These are phyloP conservation scores for Oncorhynchus nerka DNA, from an alignment of 2,113 vertebrate species.

Conservation along the genomic window DNA sequence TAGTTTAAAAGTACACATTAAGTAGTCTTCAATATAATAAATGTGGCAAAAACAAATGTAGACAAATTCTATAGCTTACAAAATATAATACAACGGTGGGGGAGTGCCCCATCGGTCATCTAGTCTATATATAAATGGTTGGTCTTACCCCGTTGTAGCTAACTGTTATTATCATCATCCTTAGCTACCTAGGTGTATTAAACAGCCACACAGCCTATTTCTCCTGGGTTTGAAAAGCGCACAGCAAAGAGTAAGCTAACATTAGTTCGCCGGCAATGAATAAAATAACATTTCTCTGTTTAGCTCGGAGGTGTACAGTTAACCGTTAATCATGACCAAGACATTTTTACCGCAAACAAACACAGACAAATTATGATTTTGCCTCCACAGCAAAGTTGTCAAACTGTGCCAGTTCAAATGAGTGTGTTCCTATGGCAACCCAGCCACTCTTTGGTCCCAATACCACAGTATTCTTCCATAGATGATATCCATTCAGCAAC, in stretches of 20 bases:
- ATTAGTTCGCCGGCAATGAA: background rate
- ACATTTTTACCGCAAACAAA: background rate
- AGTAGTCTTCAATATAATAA: too few relatives aligned
- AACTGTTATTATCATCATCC: too few relatives aligned
- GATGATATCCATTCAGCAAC: constrained; percentile 73
- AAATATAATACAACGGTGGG: too few relatives aligned
- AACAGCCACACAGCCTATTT: background rate
- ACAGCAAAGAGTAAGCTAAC: background rate
- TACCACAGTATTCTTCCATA: constrained; percentile 80
- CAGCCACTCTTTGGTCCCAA: constrained; percentile 78
- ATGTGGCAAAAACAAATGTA: too few relatives aligned
- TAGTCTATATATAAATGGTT: too few relatives aligned
- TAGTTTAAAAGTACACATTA: too few relatives aligned
- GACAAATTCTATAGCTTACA: too few relatives aligned
- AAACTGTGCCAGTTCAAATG: constrained; percentile 90
- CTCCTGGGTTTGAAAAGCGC: background rate
- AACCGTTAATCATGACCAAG: background rate
- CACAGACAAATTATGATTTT: constrained; percentile 15
- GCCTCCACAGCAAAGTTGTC: constrained; percentile 88
- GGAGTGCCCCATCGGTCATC: too few relatives aligned
- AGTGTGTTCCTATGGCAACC: constrained; percentile 87
- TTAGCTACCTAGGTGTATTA: too few relatives aligned
- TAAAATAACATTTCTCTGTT: background rate
- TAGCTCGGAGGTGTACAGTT: background rate
- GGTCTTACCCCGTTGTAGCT: background rate